Conservation (phyloP, 2,888 invertebrate genomes). For the Thelaira solivaga region DNA sequence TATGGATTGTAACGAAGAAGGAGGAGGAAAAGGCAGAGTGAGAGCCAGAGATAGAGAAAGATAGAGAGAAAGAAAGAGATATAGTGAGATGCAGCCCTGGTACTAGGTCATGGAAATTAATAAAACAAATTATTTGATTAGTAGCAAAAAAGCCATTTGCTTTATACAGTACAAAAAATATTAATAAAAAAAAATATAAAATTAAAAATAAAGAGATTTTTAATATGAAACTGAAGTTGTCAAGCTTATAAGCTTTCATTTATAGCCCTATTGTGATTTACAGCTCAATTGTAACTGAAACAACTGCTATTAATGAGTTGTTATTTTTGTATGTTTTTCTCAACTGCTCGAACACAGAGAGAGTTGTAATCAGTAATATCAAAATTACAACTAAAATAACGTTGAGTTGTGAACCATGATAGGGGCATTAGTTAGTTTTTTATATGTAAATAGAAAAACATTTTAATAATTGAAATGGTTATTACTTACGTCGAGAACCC, state of each 20-base stretch:
- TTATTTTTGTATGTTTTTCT: too few relatives aligned
- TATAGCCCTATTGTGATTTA: too few relatives aligned
- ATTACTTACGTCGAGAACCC: conserved; percentile 84
- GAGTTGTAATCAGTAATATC: too few relatives aligned
- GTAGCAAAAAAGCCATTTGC: background rate
- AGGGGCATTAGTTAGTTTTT: too few relatives aligned
- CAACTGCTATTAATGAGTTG: too few relatives aligned
- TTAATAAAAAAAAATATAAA: conserved; percentile 7
- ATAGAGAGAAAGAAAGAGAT: background rate
- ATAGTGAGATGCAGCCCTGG: conserved; percentile 16
- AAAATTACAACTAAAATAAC: too few relatives aligned
- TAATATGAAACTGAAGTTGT: conserved; percentile 5
- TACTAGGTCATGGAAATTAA: conserved; percentile 15
- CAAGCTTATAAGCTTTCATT: background rate
- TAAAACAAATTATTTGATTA: background rate
- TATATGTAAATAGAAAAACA: background rate
- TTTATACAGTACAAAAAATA: conserved; percentile 19
- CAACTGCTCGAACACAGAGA: too few relatives aligned
- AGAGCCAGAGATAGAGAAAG: conserved; percentile 13
- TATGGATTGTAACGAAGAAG: background rate
- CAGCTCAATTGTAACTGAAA: too few relatives aligned
- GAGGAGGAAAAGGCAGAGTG: background rate
- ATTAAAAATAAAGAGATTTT: background rate
- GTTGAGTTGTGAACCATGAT: too few relatives aligned
- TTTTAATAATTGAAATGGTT: too few relatives aligned